phyloP scores from a whole-genome alignment of 2,113 vertebrate species.

The Myanophis thanlyinensis region DNA sequence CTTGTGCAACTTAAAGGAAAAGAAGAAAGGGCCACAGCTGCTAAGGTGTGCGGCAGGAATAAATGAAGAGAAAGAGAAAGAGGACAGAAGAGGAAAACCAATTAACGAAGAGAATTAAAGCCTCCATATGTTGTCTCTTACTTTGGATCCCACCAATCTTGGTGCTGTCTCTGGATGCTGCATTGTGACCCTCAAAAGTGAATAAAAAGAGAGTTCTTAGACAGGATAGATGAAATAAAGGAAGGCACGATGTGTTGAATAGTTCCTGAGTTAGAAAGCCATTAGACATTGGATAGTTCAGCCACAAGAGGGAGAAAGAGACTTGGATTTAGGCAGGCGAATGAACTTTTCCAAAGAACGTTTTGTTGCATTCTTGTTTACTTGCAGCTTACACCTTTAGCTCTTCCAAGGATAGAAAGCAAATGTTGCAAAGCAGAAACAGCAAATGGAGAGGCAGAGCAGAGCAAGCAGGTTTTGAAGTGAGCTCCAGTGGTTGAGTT shows the following conservation, averaged over 20 bases:
- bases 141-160: not conserved
- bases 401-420: not conserved
- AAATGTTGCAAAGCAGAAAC: not conserved
- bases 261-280: not conserved
- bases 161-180: not conserved
- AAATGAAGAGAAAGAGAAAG: not conserved
- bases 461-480: not conserved
- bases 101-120: not conserved
- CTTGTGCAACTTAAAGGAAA: not conserved
- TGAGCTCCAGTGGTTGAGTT: not conserved
- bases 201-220: not conserved
- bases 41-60: not conserved
- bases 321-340: not conserved
- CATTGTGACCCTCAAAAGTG: not conserved
- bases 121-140: not conserved
- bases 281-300: not conserved
- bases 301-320: not conserved
- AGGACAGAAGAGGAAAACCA: not conserved
- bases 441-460: not conserved
- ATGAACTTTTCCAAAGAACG: not conserved
- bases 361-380: not conserved
- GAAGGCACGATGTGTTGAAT: not conserved
- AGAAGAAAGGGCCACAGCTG: not conserved
- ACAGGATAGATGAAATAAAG: not conserved
- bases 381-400: not conserved